Conservation (phyloP, 2,888 invertebrate species). For the Abrostola tripartita region DNA sequence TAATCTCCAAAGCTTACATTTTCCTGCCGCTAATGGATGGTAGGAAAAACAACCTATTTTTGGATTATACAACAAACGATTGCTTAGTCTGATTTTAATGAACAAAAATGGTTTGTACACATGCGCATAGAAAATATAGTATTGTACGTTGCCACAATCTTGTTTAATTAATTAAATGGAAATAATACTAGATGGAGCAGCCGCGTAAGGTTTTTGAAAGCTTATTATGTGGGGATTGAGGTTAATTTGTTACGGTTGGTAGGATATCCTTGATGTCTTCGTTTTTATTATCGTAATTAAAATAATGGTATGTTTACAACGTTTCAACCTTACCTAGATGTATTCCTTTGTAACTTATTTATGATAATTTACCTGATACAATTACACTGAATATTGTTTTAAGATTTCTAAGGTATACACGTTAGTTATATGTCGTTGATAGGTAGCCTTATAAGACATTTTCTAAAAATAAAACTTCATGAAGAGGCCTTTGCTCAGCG, state of each 20-base stretch:
- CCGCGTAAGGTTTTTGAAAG: constrained; percentile 13
- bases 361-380: too few species aligned
- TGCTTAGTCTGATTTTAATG: constrained; percentile 67
- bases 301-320: too few species aligned
- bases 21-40: constrained; percentile 73
- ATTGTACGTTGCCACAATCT: constrained; percentile 31
- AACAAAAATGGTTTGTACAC: constrained; percentile 56
- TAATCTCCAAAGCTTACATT: constrained; percentile 67
- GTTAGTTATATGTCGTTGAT: too few species aligned
- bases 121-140: too few species aligned
- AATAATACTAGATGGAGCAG: constrained; percentile 16
- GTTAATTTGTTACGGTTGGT: constrained; percentile 25
- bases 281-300: not conserved
- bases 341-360: too few species aligned
- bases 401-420: too few species aligned
- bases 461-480: too few species aligned
- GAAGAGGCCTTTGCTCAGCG: too few species aligned
- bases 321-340: too few species aligned
- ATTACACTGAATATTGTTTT: too few species aligned
- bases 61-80: constrained; percentile 61
- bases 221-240: constrained; percentile 31
- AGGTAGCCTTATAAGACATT: too few species aligned
- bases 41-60: constrained; percentile 68
- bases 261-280: not conserved
- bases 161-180: constrained; percentile 47